Percentiles rank a stretch among this genome's conserved stretches.
These are phyloP conservation scores for Ypsolopha scabrella DNA, from an alignment of 2,888 invertebrate species.

Conservation along the genomic window DNA sequence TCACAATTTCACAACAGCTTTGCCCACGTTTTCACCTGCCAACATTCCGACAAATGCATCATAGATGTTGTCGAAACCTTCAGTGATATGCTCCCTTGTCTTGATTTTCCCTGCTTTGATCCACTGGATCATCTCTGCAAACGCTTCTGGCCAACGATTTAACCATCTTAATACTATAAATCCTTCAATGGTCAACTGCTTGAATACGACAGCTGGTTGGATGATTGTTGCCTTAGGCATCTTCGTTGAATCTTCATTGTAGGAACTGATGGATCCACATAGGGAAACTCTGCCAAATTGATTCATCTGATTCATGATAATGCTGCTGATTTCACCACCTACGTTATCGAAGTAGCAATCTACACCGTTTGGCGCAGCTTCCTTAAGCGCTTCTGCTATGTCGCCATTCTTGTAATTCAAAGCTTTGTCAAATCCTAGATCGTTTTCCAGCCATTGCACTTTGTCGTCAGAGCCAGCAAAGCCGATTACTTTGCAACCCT, in stretches of 20 bases:
- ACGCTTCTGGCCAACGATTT: conserved; percentile 61
- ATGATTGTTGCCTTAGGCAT: conserved; percentile 22
- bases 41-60: conserved; percentile 72
- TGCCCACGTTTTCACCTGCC: conserved; percentile 71
- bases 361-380: conserved; percentile 71
- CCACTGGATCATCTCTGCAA: conserved; percentile 64
- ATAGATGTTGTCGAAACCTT: conserved; percentile 76
- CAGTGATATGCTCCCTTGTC: conserved; percentile 71
- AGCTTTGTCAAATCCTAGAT: conserved; percentile 72
- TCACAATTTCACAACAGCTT: conserved; percentile 61
- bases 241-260: conserved; percentile 2
- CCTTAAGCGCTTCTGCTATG: conserved; percentile 52
- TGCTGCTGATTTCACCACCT: conserved; percentile 68
- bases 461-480: conserved; percentile 75
- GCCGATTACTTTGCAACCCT: conserved; percentile 65
- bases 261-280: conserved; percentile 5
- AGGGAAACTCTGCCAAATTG: conserved; percentile 32
- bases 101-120: conserved; percentile 71
- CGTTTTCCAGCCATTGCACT: conserved; percentile 69
- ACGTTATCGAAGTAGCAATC: conserved; percentile 80
- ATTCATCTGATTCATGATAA: conserved; percentile 67
- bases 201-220: conserved; percentile 53
- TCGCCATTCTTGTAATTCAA: conserved; percentile 75
- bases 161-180: conserved; percentile 55
- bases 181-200: conserved; percentile 70